Evolutionary conservation across 2,113 vertebrate species (phyloP).

Genomic region (Leucoraja erinaceus): DNA sequence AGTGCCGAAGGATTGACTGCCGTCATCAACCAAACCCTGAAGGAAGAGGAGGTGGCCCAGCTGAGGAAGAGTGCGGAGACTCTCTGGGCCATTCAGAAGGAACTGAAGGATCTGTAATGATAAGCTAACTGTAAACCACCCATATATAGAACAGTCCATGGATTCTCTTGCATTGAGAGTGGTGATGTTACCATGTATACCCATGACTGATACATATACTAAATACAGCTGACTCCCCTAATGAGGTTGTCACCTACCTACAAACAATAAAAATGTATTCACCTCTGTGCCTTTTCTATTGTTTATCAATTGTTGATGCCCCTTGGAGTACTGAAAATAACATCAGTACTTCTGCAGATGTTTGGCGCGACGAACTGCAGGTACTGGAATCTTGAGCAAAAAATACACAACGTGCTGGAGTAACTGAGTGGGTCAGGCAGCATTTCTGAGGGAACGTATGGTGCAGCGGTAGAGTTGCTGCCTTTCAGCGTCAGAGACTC

Average conservation of each 20-base stretch:
- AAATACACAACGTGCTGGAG: too few species aligned
- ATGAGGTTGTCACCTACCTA: background rate
- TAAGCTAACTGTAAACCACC: slow-evolving; percentile 37
- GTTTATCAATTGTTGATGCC: background rate
- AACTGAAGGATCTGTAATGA: slow-evolving; percentile 78
- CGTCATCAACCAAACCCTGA: slow-evolving; percentile 89
- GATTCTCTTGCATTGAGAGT: slow-evolving; percentile 42
- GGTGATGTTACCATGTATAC: slow-evolving; percentile 56
- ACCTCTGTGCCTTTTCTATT: background rate
- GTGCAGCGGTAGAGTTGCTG: too few species aligned
- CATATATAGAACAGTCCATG: slow-evolving; percentile 43
- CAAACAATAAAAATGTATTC: background rate
- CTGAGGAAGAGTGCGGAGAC: slow-evolving; percentile 83
- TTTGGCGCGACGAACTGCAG: too few species aligned
- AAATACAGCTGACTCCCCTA: background rate
- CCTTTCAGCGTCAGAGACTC: too few species aligned
- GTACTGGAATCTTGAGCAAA: too few species aligned
- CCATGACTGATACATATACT: too few species aligned
- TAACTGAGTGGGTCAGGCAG: too few species aligned
- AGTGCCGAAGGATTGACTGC: slow-evolving; percentile 69
- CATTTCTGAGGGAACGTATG: too few species aligned
- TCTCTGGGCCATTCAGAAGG: slow-evolving; percentile 88
- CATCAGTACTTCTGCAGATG: too few species aligned
- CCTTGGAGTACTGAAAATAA: background rate
- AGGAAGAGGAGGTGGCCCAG: slow-evolving; percentile 72